Evolutionary conservation across 2,888 invertebrate genomes (phyloP), one percentile per base, ranked within the genome.

Genomic region (Oithona nana): DNA sequence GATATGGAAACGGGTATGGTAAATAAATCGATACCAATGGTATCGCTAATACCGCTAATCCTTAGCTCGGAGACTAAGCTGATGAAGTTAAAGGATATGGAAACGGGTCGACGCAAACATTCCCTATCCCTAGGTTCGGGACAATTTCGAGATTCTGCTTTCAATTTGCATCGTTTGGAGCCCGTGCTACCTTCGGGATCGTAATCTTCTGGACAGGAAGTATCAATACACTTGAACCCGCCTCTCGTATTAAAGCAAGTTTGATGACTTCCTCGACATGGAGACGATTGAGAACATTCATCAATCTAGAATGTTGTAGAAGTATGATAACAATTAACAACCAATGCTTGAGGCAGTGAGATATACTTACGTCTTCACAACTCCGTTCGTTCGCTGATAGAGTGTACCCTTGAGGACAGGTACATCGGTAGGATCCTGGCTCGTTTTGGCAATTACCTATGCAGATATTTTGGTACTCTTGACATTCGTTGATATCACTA

Each of bases 221-320:
- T 70, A 16, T 70, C 69, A 52, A 70, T 70, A 68, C 78, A 78
- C 58, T 63, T 57, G 22, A 24, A 63, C 3, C 63, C 54, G 6
- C 97, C 97, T 64, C 88, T 78, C 1, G 84, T 88, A 73, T 97
- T 97, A 67, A 92, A 83, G 70, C 97, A 97, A 57, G 87, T 80
- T 67, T 84, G 81, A 65, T 85, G 82, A 0, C 78, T 65, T 1
- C 71, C 70, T 8, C 69, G 68, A 66, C 77, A 77, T 52, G 39
- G 48, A 67, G 94, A 94, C 70, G 95, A 95, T 69, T 81, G 78
- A 68, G 88, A 88, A 24, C 79, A 77, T 26, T 51, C 28, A 57
- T 79, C 78, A 51, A 78, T 61, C 49, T 67, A 61, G 31, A 22
- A 3, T n/a, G 16, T 49, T 64, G 64, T 24, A 73, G 84, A 97